Evolutionary conservation across 2,888 invertebrate genomes (phyloP).

Genomic region (Clitarchus hookeri): DNA sequence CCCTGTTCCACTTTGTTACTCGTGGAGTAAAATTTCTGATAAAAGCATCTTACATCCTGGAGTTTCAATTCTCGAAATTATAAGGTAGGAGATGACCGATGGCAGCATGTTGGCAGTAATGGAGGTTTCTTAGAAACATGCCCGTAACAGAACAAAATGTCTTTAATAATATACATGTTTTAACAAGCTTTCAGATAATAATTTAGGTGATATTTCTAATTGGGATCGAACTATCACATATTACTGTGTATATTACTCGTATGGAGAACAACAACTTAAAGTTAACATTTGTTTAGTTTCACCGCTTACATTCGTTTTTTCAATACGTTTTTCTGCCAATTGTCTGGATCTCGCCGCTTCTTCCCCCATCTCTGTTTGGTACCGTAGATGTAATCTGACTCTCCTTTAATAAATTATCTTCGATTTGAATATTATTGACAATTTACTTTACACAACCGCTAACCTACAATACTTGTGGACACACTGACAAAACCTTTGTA

Average conservation of each 20-base stretch:
- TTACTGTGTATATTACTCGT: neutral
- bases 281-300: neutral
- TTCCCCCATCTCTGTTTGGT: neutral
- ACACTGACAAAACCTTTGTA: neutral
- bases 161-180: neutral
- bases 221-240: neutral
- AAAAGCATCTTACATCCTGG: slow-evolving; percentile 19
- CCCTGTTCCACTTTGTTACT: neutral
- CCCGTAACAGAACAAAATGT: neutral
- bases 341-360: neutral
- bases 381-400: neutral
- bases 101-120: too few species aligned
- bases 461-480: neutral
- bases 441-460: neutral
- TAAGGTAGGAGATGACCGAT: neutral
- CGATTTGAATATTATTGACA: neutral
- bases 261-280: neutral
- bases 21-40: too few species aligned
- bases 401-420: neutral
- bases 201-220: neutral
- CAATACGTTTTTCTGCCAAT: neutral
- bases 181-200: neutral
- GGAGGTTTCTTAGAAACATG: neutral
- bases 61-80: neutral
- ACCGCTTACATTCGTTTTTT: neutral